Percentiles rank a stretch among this genome's conserved stretches.
These are phyloP conservation scores for Coronaproctus castanopsis DNA, from an alignment of 2,888 invertebrate species.

Conservation along the genomic window DNA sequence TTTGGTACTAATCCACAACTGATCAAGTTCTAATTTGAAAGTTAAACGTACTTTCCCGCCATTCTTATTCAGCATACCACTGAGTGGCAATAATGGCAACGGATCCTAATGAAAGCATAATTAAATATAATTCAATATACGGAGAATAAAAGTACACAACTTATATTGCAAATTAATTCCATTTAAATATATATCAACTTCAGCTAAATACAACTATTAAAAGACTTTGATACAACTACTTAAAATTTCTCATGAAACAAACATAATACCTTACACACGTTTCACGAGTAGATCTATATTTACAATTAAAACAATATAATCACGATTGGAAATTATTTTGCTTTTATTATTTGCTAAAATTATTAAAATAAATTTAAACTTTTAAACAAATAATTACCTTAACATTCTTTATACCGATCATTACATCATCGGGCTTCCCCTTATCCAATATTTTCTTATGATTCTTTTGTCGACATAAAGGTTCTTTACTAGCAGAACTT, in stretches of 20 bases:
- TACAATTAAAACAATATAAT: too few relatives aligned
- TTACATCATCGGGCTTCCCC: conserved; percentile 71
- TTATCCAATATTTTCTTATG: conserved; percentile 76
- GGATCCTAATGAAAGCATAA: conserved; percentile 36
- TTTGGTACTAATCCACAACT: conserved; percentile 80
- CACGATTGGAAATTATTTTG: too few relatives aligned
- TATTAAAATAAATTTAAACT: too few relatives aligned
- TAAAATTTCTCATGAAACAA: too few relatives aligned
- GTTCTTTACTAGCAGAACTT: conserved; percentile 41
- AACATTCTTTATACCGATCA: conserved; percentile 62
- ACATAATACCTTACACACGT: too few relatives aligned
- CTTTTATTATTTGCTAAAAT: too few relatives aligned
- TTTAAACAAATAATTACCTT: conserved; percentile 43
- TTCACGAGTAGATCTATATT: too few relatives aligned
- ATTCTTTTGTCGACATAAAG: conserved; percentile 50
- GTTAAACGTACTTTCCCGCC: conserved; percentile 78
- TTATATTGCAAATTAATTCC: too few relatives aligned
- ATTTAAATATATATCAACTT: too few relatives aligned
- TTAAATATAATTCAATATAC: too few relatives aligned
- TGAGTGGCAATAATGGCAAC: conserved; percentile 56
- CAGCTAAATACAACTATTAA: too few relatives aligned
- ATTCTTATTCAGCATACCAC: conserved; percentile 76
- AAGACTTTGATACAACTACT: too few relatives aligned
- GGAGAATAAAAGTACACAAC: conserved; percentile 7
- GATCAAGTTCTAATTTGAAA: conserved; percentile 75